These are phyloP conservation scores for Oceanites oceanicus DNA, from an alignment of 2,113 vertebrate genomes.

Conservation along the genomic window DNA sequence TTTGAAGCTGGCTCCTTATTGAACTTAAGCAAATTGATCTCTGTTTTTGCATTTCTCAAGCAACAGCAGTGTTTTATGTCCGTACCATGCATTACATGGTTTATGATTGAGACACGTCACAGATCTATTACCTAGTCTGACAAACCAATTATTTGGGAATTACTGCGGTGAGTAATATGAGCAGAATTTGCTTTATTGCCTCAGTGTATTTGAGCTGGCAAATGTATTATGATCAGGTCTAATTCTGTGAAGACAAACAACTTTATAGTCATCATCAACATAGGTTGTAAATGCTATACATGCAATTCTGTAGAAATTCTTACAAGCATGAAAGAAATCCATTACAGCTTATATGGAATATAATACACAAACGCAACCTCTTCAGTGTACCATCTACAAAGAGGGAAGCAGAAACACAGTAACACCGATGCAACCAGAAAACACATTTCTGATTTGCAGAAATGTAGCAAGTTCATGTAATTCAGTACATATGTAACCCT, in stretches of 20 bases:
- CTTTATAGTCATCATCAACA: not conserved
- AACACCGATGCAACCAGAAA: not conserved
- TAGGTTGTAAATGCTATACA: not conserved
- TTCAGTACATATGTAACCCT: not conserved
- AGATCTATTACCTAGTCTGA: not conserved
- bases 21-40: not conserved
- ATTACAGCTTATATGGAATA: not conserved
- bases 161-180: not conserved
- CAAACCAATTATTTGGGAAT: conserved; percentile 24
- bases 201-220: not conserved
- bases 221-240: not conserved
- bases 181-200: not conserved
- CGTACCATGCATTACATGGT: not conserved
- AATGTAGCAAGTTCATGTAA: not conserved
- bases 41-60: not conserved
- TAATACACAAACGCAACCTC: not conserved
- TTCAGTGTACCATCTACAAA: not conserved
- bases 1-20: not conserved
- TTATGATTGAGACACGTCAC: not conserved
- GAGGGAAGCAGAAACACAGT: not conserved
- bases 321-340: not conserved
- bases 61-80: not conserved
- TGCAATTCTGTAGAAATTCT: not conserved
- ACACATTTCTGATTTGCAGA: not conserved
- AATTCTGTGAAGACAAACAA: conserved; percentile 18